phyloP scores from a whole-genome alignment of 2,113 vertebrate species.

The Bubo scandiacus region DNA sequence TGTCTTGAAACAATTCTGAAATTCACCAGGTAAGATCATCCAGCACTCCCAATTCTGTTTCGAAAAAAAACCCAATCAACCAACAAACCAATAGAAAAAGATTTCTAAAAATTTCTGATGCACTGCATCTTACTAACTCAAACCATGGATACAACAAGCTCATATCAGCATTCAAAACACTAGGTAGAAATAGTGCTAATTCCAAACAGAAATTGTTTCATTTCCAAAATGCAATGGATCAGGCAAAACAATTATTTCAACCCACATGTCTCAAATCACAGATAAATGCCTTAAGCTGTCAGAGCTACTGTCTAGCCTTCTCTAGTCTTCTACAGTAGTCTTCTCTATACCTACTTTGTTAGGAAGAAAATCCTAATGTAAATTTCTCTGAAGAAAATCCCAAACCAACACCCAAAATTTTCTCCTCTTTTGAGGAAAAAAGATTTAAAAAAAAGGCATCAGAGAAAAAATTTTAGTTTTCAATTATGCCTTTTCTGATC shows the following conservation, averaged over 20 bases:
- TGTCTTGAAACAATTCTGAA: not conserved
- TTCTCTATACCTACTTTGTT: not conserved
- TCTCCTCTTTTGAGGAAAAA: not conserved
- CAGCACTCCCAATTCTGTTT: not conserved
- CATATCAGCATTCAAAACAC: not conserved
- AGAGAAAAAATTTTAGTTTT: not conserved
- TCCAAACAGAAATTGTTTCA: not conserved
- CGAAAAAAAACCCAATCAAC: not conserved
- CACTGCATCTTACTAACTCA: not conserved
- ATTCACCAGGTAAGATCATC: not conserved
- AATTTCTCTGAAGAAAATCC: not conserved
- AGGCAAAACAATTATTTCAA: not conserved
- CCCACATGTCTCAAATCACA: not conserved
- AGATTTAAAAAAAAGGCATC: not conserved
- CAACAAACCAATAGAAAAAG: not conserved
- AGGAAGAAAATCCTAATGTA: not conserved
- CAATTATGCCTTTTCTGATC: not conserved
- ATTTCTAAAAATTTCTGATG: not conserved
- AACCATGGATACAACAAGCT: not conserved
- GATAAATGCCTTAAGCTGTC: not conserved
- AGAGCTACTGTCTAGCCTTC: not conserved
- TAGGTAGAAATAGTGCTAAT: not conserved
- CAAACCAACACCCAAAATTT: not conserved
- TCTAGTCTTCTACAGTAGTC: too few relatives aligned
- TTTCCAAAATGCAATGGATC: not conserved